A percentile compares a stretch with the other conserved stretches of the same genome.
These are phyloP conservation scores for Drosophila obscura DNA, from an alignment of 1,140 invertebrate genomes.

Conservation along the genomic window DNA sequence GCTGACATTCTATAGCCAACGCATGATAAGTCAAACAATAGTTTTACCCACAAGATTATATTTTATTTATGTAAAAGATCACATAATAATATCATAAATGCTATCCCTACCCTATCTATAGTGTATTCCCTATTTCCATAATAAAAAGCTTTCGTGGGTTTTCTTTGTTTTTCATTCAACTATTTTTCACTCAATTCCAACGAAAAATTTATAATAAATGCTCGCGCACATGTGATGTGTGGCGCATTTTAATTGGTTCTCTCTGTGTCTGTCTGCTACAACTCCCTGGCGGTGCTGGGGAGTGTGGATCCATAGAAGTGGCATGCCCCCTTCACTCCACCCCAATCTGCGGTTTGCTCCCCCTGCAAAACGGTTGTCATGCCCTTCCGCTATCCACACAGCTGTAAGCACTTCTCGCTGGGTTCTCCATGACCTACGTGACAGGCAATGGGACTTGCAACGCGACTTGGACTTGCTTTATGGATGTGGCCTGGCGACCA, in stretches of 20 bases:
- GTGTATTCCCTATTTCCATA: too few relatives aligned
- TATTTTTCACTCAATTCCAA: constrained; percentile 80
- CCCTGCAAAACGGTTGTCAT: constrained; percentile 70
- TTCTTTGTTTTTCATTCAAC: constrained; percentile 55
- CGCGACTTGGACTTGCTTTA: constrained; percentile 15
- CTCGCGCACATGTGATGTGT: constrained; percentile 77
- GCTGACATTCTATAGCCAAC: too few relatives aligned
- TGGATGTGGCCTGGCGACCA: constrained; percentile 31
- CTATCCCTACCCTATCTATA: background rate
- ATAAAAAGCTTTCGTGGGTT: background rate
- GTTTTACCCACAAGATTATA: too few relatives aligned
- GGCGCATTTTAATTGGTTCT: constrained; percentile 73
- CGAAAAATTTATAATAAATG: constrained; percentile 81
- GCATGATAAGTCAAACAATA: too few relatives aligned
- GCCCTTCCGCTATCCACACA: too few relatives aligned
- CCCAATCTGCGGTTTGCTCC: constrained; percentile 45
- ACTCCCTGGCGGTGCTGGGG: constrained; percentile 5
- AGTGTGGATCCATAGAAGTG: background rate
- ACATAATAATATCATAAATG: too few relatives aligned
- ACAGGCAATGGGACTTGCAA: constrained; percentile 53
- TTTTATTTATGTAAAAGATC: too few relatives aligned
- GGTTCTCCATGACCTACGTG: constrained; percentile 66
- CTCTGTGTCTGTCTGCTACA: constrained; percentile 32
- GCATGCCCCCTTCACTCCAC: too few relatives aligned
- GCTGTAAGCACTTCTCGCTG: constrained; percentile 48